Evolutionary conservation across 2,797 vertebrate genomes (phyloP).

Genomic region (Petrocephalus sullivani): DNA sequence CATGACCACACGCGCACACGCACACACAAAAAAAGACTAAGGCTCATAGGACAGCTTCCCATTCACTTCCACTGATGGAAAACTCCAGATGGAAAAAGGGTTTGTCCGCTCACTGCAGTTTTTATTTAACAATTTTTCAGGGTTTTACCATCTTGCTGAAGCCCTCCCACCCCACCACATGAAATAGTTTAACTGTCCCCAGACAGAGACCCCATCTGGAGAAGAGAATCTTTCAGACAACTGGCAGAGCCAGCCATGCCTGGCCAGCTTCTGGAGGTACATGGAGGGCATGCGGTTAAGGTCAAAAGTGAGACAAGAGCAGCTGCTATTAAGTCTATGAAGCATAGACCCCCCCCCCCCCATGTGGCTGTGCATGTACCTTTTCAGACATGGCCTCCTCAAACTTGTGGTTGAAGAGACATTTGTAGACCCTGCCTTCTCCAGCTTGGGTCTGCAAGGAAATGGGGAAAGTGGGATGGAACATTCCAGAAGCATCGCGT

Average conservation of each 20-base stretch:
- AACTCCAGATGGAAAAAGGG: not conserved
- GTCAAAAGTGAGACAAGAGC: not conserved
- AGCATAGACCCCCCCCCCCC: not conserved
- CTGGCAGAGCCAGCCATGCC: not conserved
- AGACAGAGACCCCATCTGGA: not conserved
- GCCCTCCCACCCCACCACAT: not conserved
- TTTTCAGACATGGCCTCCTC: slow-evolving; percentile 93
- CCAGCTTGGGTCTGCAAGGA: slow-evolving; percentile 79
- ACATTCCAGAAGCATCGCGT: not conserved
- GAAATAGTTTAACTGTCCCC: not conserved
- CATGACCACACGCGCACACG: not conserved
- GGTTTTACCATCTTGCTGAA: not conserved
- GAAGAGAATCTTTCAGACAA: not conserved
- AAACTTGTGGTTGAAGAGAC: slow-evolving; percentile 98
- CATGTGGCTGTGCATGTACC: slow-evolving; percentile 51
- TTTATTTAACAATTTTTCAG: not conserved
- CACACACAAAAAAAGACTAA: not conserved
- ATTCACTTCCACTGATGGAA: not conserved
- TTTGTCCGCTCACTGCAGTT: not conserved
- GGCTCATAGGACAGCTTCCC: not conserved
- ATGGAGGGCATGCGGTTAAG: not conserved
- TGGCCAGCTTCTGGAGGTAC: not conserved
- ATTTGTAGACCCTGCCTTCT: slow-evolving; percentile 95
- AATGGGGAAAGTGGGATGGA: not conserved
- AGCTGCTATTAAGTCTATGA: not conserved